Conservation (phyloP, 2,113 vertebrate genomes). For the Oryzias woworae region DNA sequence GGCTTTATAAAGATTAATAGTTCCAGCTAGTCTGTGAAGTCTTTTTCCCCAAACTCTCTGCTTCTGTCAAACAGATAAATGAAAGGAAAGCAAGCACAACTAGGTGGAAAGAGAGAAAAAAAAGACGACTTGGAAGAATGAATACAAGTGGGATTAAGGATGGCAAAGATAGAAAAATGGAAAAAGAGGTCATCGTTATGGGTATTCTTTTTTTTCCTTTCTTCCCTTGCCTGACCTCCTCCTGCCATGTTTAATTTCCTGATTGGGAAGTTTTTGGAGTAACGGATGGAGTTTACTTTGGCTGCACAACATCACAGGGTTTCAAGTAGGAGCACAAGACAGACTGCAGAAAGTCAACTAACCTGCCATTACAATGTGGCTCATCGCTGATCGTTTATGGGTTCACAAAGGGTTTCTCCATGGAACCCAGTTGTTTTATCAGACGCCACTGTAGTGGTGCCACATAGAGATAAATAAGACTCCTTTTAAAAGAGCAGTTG, state of each 20-base stretch:
- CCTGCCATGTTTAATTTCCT: conserved; percentile 59
- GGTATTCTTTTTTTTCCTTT: conserved; percentile 1
- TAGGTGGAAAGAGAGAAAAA: background rate
- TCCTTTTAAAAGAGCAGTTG: conserved; percentile 22
- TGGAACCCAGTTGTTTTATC: background rate
- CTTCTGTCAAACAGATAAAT: conserved; percentile 4
- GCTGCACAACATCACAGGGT: conserved; percentile 25
- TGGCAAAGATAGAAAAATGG: background rate
- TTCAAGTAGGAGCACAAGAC: conserved; percentile 11
- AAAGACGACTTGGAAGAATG: background rate
- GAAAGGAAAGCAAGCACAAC: background rate
- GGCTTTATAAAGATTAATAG: background rate
- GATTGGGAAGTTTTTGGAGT: conserved; percentile 42
- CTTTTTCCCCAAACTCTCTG: conserved; percentile 1
- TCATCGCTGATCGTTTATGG: conserved; percentile 40
- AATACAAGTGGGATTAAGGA: background rate
- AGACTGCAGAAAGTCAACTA: conserved; percentile 17
- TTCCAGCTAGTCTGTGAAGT: background rate
- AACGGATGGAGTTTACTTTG: conserved; percentile 54
- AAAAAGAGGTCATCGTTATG: background rate
- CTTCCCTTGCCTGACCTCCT: conserved; percentile 31
- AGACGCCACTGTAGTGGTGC: conserved; percentile 4
- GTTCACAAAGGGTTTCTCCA: conserved; percentile 33
- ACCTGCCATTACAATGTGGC: conserved; percentile 40
- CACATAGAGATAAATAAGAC: conserved; percentile 28